phyloP scores from a whole-genome alignment of 2,888 invertebrate genomes.

The Agonopterix subpropinquella region DNA sequence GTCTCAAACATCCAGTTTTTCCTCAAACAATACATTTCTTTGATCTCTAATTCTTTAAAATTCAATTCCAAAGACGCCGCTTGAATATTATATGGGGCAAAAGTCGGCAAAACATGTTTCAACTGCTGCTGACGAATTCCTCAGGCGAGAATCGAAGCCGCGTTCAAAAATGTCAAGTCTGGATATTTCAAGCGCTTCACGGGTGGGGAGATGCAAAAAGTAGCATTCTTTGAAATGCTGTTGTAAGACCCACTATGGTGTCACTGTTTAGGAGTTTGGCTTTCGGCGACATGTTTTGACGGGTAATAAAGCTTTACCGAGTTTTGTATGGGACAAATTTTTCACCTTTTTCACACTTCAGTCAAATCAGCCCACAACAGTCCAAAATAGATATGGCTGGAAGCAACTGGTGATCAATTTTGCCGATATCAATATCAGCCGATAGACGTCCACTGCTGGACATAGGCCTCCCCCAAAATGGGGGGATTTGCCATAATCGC shows the following conservation, averaged over 20 bases:
- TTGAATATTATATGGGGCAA: slow-evolving; percentile 54
- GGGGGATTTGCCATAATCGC: no score
- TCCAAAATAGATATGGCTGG: no score
- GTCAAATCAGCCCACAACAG: no score
- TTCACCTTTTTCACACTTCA: no score
- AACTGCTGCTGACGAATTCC: slow-evolving; percentile 7
- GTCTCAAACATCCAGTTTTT: not conserved
- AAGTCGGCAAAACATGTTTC: slow-evolving; percentile 51
- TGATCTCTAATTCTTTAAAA: slow-evolving; percentile 14
- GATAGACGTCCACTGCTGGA: no score
- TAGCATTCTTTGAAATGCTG: slow-evolving; percentile 16
- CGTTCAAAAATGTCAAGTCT: slow-evolving; percentile 46
- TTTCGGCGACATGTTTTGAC: no score
- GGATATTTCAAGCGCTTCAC: slow-evolving; percentile 45
- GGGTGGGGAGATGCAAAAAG: slow-evolving; percentile 60
- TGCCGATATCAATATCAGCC: no score
- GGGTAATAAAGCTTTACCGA: no score
- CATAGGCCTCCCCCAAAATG: no score
- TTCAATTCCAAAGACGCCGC: slow-evolving; percentile 42
- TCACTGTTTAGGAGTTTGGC: not conserved
- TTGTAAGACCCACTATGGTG: not conserved
- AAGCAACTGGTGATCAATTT: no score
- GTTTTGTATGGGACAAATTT: no score
- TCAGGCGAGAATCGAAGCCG: slow-evolving; percentile 23
- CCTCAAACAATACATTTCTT: no score